A percentile compares a stretch with the other conserved stretches of the same genome.
phyloP scores from a whole-genome alignment of 2,797 vertebrate genomes.

The Crocodylus rhombifer region DNA sequence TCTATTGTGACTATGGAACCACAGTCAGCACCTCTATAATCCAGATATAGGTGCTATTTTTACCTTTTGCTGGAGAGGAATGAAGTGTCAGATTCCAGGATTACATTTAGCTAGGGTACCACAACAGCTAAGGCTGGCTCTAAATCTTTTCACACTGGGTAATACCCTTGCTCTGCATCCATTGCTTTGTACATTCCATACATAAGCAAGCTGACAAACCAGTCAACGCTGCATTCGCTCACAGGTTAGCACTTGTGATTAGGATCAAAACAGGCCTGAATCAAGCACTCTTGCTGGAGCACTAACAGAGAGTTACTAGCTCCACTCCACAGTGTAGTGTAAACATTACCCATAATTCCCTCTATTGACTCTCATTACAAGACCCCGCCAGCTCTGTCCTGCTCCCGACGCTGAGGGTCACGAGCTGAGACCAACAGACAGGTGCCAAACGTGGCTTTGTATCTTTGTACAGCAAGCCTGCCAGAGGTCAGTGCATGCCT shows the following conservation, averaged over 20 bases:
- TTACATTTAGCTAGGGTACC: background rate
- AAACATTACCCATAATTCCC: conserved; percentile 47
- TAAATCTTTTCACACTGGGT: background rate
- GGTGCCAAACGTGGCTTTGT: conserved; percentile 58
- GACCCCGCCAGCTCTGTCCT: background rate
- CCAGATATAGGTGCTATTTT: rapidly evolving
- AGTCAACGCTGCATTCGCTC: background rate
- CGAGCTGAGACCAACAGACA: conserved; percentile 31
- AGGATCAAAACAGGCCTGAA: conserved; percentile 33
- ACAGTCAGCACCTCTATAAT: background rate
- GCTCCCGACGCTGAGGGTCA: conserved; percentile 54
- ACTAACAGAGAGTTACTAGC: background rate
- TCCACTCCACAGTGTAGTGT: background rate
- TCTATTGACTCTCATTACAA: background rate
- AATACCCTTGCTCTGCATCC: background rate
- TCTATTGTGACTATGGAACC: background rate
- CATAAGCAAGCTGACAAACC: background rate
- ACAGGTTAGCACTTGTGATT: background rate
- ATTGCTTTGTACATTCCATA: background rate
- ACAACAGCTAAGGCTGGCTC: rapidly evolving
- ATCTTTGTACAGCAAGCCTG: conserved; percentile 60
- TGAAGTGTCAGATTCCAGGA: rapidly evolving
- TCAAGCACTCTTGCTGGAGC: rapidly evolving
- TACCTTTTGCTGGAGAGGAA: background rate
- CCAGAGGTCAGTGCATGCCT: conserved; percentile 76